Base-by-base conservation (phyloP, 2,888 invertebrate genomes). In the Eupeodes latifasciatus region DNA sequence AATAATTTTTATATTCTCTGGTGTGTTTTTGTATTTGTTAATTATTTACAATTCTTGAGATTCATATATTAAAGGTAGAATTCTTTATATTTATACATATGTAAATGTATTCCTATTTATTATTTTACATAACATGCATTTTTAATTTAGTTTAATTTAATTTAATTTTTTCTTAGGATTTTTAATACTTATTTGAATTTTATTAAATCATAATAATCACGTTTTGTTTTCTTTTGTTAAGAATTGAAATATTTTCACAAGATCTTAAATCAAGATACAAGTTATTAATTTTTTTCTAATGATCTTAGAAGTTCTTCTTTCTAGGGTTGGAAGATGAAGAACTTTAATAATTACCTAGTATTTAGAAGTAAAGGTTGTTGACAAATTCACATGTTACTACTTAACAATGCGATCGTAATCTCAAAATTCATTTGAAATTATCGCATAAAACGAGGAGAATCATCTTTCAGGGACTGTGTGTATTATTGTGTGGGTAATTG, bases 101-200 rank as follows among this genome's bases (percentile, higher is more conserved):
- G n/a, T n/a, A 9, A n/a, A 62, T 47, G 14, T 67, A 51, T 49
- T 19, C 69, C 34, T 34, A 12, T 81, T 16, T 69, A 40, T 44
- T 69, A 40, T 57, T 19, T 66, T 64, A 34, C 16, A 51, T 72
- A 57, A 57, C 57, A 57, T 71, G 71, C 57, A 57, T 4, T 57
- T 11, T 57, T 11, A n/a, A 64, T 0, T 19, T 11, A n/a, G 44
- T 0, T 19, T 19, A 1, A 19, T 19, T 64, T 51, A n/a, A 40
- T 72, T 27, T 77, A 51, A 19, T 77, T 66, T 78, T 2, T 57
- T 66, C 82, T 79, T 86, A 86, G 82, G 82, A 85, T 81, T 55
- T 82, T 86, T 86, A 86, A 86, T 86, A 86, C 86, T 86, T 82
- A 86, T 79, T 59, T 44, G 69, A 81, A 53, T 51, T 61, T 47